Percentiles rank a stretch among this genome's conserved stretches.
Conservation (phyloP, 1,140 invertebrate genomes). For the Frieseomelitta varia region DNA sequence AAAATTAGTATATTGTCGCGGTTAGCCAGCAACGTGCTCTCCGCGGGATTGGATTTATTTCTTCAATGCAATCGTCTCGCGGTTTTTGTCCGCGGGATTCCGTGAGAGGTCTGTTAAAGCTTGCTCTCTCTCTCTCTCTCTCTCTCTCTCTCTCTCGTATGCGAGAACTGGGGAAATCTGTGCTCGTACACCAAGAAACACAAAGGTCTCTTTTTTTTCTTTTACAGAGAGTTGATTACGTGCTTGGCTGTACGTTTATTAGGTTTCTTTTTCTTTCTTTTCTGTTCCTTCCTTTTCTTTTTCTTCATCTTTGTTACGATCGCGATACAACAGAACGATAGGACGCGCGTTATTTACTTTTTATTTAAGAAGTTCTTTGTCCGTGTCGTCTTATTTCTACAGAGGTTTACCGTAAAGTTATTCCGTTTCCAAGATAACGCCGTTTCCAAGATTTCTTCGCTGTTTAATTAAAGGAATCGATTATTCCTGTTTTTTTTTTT, state of each 20-base stretch:
- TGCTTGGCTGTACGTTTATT: not conserved
- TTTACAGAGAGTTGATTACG: conserved; percentile 4
- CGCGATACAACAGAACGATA: not conserved
- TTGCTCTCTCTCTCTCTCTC: too few species aligned
- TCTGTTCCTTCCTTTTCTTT: not conserved
- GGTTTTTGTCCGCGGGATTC: not conserved
- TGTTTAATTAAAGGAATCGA: not conserved
- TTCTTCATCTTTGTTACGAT: not conserved
- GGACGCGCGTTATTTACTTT: conserved; percentile 6
- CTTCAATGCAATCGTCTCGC: not conserved
- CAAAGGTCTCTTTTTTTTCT: not conserved
- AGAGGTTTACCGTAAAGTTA: conserved; percentile 11
- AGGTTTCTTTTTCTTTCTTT: not conserved
- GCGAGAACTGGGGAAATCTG: not conserved
- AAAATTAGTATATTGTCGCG: conserved; percentile 22
- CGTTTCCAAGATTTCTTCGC: not conserved
- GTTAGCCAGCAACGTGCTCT: not conserved
- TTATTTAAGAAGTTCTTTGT: conserved; percentile 34
- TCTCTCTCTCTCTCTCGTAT: too few species aligned
- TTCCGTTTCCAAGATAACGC: conserved; percentile 32
- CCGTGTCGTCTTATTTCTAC: not conserved
- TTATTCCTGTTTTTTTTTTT: too few species aligned
- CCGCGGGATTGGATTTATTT: conserved; percentile 1
- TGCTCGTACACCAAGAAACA: not conserved
- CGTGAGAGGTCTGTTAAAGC: not conserved